phyloP scores from a whole-genome alignment of 1,140 invertebrate species.

The Trissolcus basalis region DNA sequence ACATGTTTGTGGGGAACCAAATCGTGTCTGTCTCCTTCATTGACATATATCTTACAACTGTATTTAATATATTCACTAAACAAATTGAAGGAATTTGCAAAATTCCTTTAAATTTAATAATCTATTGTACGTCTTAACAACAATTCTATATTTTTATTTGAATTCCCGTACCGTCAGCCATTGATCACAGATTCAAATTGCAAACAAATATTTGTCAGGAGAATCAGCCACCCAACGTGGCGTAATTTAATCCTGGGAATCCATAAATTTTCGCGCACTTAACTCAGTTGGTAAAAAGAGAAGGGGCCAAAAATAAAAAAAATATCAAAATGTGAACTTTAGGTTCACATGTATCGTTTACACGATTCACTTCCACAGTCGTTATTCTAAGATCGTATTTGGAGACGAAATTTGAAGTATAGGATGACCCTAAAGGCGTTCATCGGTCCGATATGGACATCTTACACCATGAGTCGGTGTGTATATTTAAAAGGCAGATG shows the following conservation, averaged over 20 bases:
- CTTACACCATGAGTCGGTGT: conserved; percentile 31
- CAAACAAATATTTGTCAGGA: conserved; percentile 6
- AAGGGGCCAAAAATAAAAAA: conserved; percentile 1
- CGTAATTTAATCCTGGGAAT: conserved; percentile 48
- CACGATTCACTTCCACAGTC: conserved; percentile 25
- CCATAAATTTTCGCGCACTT: conserved; percentile 45
- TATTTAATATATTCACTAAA: no score
- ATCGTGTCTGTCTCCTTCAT: conserved; percentile 7
- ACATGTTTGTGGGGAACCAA: conserved; percentile 35
- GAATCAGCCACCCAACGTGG: conserved; percentile 42
- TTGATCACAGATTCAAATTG: no score
- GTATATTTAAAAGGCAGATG: conserved; percentile 58
- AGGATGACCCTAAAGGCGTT: conserved; percentile 45
- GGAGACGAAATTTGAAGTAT: conserved; percentile 50
- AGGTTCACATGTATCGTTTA: conserved; percentile 33
- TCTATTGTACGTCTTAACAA: no score
- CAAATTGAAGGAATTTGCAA: no score
- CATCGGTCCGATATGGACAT: conserved; percentile 30
- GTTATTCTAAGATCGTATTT: conserved; percentile 23
- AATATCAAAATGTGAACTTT: background rate
- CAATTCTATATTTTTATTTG: no score
- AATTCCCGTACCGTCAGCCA: no score
- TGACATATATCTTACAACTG: background rate
- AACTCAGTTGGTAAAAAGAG: conserved; percentile 10
- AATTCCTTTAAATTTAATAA: no score